These are phyloP conservation scores for Tromatobia lineatoria DNA, from an alignment of 2,888 invertebrate genomes.

Conservation along the genomic window DNA sequence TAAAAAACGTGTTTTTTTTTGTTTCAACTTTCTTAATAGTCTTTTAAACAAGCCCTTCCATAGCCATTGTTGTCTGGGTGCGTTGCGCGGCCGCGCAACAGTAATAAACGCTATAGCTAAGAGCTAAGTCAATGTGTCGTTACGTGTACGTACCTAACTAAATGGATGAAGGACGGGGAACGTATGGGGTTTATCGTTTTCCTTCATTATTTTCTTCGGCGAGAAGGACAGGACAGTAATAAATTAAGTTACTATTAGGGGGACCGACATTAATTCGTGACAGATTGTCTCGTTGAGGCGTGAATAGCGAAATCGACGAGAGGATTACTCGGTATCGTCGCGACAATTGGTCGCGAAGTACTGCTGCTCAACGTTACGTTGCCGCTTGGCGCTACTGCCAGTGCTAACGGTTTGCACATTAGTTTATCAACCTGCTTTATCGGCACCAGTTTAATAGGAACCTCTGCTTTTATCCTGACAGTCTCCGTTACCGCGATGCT, in stretches of 20 bases:
- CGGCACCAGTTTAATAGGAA: constrained; percentile 75
- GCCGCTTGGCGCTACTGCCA: constrained; percentile 73
- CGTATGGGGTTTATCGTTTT: constrained; percentile 11
- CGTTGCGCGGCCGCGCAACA: constrained; percentile 20
- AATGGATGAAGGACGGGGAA: constrained; percentile 31
- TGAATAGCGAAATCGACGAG: constrained; percentile 83
- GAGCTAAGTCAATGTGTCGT: constrained; percentile 54
- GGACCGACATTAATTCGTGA: constrained; percentile 82
- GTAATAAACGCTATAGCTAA: constrained; percentile 39
- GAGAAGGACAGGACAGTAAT: constrained; percentile 74
- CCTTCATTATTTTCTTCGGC: constrained; percentile 11
- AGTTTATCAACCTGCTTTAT: constrained; percentile 78
- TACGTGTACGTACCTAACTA: constrained; percentile 67
- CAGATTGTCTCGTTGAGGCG: constrained; percentile 81
- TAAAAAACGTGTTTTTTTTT: constrained; percentile 61
- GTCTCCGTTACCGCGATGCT: constrained; percentile 78
- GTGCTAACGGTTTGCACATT: constrained; percentile 80
- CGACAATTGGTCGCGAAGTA: constrained; percentile 76
- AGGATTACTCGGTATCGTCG: constrained; percentile 76
- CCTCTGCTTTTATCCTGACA: constrained; percentile 78
- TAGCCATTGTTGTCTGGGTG: constrained; percentile 78
- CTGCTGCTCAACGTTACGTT: constrained; percentile 76
- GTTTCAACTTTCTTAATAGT: background rate
- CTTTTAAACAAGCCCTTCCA: constrained; percentile 76
- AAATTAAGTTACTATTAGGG: constrained; percentile 81